phyloP scores from a whole-genome alignment of 2,113 vertebrate species.

The Charina bottae region DNA sequence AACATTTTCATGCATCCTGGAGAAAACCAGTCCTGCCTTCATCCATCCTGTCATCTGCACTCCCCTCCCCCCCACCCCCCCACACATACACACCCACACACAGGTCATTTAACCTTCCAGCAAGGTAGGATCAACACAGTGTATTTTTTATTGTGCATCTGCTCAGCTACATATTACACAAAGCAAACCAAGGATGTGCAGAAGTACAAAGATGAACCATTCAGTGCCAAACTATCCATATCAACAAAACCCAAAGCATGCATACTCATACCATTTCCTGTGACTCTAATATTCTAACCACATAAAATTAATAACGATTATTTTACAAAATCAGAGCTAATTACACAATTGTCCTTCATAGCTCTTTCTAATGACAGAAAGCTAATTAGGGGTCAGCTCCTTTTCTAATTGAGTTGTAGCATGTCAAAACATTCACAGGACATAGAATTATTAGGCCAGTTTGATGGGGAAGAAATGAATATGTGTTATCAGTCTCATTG shows the following conservation, averaged over 20 bases:
- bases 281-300: background rate
- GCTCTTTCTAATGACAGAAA: background rate
- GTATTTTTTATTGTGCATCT: background rate
- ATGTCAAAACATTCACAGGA: background rate
- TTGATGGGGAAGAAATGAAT: conserved; percentile 9
- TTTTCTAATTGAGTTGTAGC: background rate
- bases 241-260: background rate
- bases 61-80: no score
- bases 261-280: background rate
- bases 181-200: background rate
- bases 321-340: background rate
- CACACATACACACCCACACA: background rate
- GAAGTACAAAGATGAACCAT: background rate
- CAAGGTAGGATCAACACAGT: background rate
- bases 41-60: background rate
- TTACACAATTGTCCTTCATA: background rate
- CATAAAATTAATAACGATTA: background rate
- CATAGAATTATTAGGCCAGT: background rate
- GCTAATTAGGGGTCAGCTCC: background rate
- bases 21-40: background rate
- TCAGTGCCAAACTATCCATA: background rate
- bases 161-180: background rate
- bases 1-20: background rate
- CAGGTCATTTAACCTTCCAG: background rate
- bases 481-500: background rate